Percentiles rank a stretch among this genome's conserved stretches.
Conservation (phyloP, 2,888 invertebrate genomes). For the Phasia obesa region DNA sequence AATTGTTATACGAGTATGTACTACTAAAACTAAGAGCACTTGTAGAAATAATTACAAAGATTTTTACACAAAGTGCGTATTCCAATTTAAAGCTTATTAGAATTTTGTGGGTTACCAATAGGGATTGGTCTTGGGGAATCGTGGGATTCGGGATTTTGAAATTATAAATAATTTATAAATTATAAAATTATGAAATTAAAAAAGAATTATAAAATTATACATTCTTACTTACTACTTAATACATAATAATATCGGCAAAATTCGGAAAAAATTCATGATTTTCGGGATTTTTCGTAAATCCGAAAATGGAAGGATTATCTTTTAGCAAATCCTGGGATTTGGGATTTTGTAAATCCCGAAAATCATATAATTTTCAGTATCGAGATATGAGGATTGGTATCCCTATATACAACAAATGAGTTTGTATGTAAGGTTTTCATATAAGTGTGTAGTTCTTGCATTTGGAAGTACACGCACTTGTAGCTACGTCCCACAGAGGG, state of each 20-base stretch:
- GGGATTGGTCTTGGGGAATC: neutral
- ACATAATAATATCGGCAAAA: neutral
- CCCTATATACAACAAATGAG: slow-evolving; percentile 2
- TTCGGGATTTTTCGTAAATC: slow-evolving; percentile 2
- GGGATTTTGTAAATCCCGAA: slow-evolving; percentile 3
- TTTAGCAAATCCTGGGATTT: slow-evolving; percentile 5
- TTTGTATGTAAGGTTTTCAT: slow-evolving; percentile 12
- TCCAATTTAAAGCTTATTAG: no score
- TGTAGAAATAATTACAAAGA: neutral
- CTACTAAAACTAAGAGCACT: neutral
- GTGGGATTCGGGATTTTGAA: slow-evolving; percentile 5
- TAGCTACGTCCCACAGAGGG: no score
- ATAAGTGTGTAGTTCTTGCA: slow-evolving; percentile 1
- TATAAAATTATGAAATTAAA: slow-evolving; percentile 5
- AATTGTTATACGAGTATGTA: no score
- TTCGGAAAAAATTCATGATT: neutral
- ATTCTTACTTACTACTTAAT: slow-evolving; percentile 2
- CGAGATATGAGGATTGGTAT: neutral
- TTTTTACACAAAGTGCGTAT: no score
- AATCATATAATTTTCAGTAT: slow-evolving; percentile 4
- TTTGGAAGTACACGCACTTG: no score
- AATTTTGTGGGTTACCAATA: neutral
- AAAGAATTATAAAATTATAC: neutral
- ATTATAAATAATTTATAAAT: slow-evolving; percentile 5
- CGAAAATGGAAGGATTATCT: slow-evolving; percentile 4